phyloP scores from a whole-genome alignment of 2,888 invertebrate species.

The Mellilla xanthometata region DNA sequence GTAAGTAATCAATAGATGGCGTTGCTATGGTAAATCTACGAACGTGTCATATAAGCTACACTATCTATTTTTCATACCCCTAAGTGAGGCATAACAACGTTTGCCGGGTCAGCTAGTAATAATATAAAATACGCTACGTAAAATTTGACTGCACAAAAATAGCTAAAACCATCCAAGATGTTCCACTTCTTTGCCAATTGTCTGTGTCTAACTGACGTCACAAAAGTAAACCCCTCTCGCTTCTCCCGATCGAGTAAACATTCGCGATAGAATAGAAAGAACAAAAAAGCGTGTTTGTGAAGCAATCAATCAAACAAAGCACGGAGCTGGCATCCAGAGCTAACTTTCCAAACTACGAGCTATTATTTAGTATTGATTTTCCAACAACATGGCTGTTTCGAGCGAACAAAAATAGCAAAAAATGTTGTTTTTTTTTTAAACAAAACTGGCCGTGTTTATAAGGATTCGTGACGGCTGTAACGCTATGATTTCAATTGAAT shows the following conservation, averaged over 20 bases:
- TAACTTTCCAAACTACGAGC: conserved; percentile 59
- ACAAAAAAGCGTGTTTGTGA: conserved; percentile 71
- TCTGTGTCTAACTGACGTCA: conserved; percentile 36
- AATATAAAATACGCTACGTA: too few relatives aligned
- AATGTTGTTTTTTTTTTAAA: conserved; percentile 63
- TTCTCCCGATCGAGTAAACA: conserved; percentile 48
- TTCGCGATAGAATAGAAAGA: conserved; percentile 46
- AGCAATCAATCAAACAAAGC: conserved; percentile 79
- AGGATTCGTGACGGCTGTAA: conserved; percentile 58
- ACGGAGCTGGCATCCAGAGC: conserved; percentile 55
- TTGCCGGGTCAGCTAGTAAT: too few relatives aligned
- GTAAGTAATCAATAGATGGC: too few relatives aligned
- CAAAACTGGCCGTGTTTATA: conserved; percentile 57
- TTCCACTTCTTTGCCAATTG: too few relatives aligned
- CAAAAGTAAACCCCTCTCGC: conserved; percentile 46
- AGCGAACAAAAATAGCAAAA: conserved; percentile 5
- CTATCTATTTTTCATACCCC: too few relatives aligned
- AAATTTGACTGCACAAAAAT: too few relatives aligned
- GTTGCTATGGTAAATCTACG: too few relatives aligned
- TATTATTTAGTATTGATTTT: conserved; percentile 75
- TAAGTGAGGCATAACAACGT: too few relatives aligned
- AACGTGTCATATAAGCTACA: too few relatives aligned
- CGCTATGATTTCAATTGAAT: conserved; percentile 53
- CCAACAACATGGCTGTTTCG: conserved; percentile 28
- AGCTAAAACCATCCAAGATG: too few relatives aligned